phyloP scores from a whole-genome alignment of 2,888 invertebrate genomes.

The Hydrotaea cyrtoneurina region DNA sequence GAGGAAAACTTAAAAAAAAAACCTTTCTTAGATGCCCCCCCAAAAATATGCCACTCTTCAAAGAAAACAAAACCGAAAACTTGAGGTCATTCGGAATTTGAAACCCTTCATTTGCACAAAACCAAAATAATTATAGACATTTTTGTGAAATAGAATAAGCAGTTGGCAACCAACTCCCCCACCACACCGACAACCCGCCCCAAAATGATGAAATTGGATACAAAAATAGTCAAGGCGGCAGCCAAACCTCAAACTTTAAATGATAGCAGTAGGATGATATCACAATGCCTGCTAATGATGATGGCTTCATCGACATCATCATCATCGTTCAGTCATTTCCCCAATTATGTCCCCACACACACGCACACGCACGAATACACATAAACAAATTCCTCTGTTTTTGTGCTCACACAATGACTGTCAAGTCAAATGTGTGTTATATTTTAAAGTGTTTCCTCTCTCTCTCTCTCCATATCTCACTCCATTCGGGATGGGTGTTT shows the following conservation, averaged over 20 bases:
- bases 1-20: too few relatives aligned
- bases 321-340: not conserved
- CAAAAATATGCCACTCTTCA: too few relatives aligned
- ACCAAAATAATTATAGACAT: too few relatives aligned
- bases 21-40: too few relatives aligned
- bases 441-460: constrained; percentile 4
- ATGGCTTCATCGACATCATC: not conserved
- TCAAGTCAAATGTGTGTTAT: constrained; percentile 8
- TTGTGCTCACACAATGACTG: not conserved
- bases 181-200: not conserved
- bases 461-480: not conserved
- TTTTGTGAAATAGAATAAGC: not conserved
- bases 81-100: not conserved
- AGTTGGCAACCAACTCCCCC: not conserved
- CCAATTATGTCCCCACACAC: not conserved
- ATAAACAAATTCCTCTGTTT: not conserved
- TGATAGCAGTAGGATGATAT: not conserved
- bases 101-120: not conserved
- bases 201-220: constrained; percentile 5
- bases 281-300: not conserved
- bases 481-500: not conserved
- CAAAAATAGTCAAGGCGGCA: not conserved
- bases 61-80: too few relatives aligned
- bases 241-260: constrained; percentile 1
- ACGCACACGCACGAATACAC: not conserved